Percentiles rank a stretch among this genome's conserved stretches.
Evolutionary conservation across 2,113 vertebrate species (phyloP).

Genomic region (Dolichotis patagonum): DNA sequence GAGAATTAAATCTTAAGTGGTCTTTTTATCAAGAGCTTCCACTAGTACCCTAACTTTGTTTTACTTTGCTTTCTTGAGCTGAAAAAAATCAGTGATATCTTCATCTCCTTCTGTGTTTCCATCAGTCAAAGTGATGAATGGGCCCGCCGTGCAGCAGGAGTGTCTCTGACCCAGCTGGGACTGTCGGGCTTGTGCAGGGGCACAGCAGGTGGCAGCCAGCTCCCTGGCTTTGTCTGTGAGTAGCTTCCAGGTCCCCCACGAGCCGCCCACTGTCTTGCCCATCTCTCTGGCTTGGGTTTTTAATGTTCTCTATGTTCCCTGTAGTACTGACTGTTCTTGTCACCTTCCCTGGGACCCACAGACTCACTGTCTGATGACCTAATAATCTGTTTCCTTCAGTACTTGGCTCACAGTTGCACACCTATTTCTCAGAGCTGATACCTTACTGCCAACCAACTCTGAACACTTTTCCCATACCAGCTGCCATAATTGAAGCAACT

Average conservation of each 20-base stretch:
- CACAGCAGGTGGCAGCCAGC: too few relatives aligned
- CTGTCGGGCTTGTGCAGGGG: too few relatives aligned
- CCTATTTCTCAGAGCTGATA: slow-evolving; percentile 45
- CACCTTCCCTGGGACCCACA: not conserved
- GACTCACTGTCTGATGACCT: not conserved
- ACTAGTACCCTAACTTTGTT: not conserved
- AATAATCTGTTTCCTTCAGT: not conserved
- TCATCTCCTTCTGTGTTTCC: not conserved
- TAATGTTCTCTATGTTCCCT: not conserved
- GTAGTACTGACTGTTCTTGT: not conserved
- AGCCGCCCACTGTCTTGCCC: not conserved
- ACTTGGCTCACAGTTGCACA: not conserved
- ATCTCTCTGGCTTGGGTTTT: not conserved
- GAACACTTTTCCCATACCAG: slow-evolving; percentile 39
- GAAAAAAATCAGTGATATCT: not conserved
- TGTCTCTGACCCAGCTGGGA: rapidly evolving
- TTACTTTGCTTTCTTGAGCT: not conserved
- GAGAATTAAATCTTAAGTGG: not conserved
- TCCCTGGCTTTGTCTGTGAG: not conserved
- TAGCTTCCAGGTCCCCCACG: not conserved
- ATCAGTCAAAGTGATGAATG: not conserved
- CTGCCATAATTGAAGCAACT: not conserved
- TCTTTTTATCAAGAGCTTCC: not conserved
- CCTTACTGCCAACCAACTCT: slow-evolving; percentile 30
- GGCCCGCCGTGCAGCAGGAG: not conserved